Evolutionary conservation across 2,888 invertebrate species (phyloP).

Genomic region (Limnephilus lunatus): DNA sequence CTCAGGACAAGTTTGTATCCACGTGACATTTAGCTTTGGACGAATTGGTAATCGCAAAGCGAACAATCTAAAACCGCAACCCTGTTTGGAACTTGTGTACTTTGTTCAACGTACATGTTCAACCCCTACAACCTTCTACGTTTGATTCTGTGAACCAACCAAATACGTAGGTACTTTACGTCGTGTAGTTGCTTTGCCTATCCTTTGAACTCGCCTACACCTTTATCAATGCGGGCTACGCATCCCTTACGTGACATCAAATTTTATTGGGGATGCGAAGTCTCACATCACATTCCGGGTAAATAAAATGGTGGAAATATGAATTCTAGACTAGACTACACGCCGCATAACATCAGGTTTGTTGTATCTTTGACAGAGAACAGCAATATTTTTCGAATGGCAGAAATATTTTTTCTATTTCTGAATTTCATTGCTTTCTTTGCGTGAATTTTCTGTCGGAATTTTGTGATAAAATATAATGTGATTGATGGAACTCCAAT

Average conservation of each 20-base stretch:
- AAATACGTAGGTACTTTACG: not conserved
- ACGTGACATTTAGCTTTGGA: not conserved
- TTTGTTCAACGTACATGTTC: not conserved
- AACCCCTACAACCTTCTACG: not conserved
- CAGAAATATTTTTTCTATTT: slow-evolving; percentile 9
- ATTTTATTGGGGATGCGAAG: not conserved
- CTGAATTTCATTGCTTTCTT: not conserved
- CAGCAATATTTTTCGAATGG: not conserved
- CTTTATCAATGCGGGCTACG: not conserved
- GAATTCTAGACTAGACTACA: not conserved
- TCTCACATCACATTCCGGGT: not conserved
- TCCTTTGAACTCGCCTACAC: not conserved
- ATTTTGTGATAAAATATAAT: not conserved
- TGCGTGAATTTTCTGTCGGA: not conserved
- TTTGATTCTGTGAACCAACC: not conserved
- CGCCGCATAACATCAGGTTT: not conserved
- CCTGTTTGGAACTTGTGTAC: not conserved
- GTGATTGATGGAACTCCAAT: not conserved
- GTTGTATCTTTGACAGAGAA: slow-evolving; percentile 1
- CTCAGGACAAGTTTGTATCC: not conserved
- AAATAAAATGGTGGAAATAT: not conserved
- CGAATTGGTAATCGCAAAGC: not conserved
- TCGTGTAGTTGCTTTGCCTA: not conserved
- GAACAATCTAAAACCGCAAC: not conserved
- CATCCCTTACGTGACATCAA: slow-evolving; percentile 4